These are phyloP conservation scores for Ataeniobius toweri DNA, from an alignment of 2,797 vertebrate species.

Conservation along the genomic window DNA sequence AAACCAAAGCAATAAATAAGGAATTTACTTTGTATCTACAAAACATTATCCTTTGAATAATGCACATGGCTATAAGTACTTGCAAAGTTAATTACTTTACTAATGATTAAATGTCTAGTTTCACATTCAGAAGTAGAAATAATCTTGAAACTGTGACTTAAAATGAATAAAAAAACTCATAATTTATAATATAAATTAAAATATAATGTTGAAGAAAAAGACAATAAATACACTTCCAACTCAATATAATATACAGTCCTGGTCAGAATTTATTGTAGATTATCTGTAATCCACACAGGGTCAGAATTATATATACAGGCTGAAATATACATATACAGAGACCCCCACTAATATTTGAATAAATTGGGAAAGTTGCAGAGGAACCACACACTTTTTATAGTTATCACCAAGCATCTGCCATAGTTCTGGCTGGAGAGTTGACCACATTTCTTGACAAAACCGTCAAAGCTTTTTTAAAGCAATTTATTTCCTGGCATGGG, in stretches of 20 bases:
- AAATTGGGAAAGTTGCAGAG: neutral
- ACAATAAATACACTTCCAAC: constrained; percentile 10
- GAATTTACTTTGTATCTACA: neutral
- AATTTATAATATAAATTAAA: constrained; percentile 39
- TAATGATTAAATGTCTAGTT: constrained; percentile 12
- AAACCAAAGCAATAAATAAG: constrained; percentile 24
- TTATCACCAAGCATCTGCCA: neutral
- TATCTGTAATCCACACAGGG: neutral
- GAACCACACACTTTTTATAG: neutral
- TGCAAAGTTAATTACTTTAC: neutral
- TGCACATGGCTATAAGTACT: neutral
- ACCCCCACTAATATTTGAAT: neutral
- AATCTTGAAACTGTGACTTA: constrained; percentile 9
- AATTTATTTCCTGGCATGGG: neutral
- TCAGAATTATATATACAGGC: neutral
- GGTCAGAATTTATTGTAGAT: neutral
- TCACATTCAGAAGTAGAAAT: constrained; percentile 19
- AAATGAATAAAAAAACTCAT: constrained; percentile 20
- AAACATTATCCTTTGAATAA: constrained; percentile 1
- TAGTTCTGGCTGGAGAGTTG: neutral
- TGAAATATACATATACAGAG: neutral
- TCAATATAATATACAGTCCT: constrained; percentile 18
- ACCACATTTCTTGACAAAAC: neutral
- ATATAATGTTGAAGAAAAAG: constrained; percentile 19
- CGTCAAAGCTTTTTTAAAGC: neutral